Base-by-base conservation (phyloP, 2,113 vertebrate species). In the Silurus asotus region DNA sequence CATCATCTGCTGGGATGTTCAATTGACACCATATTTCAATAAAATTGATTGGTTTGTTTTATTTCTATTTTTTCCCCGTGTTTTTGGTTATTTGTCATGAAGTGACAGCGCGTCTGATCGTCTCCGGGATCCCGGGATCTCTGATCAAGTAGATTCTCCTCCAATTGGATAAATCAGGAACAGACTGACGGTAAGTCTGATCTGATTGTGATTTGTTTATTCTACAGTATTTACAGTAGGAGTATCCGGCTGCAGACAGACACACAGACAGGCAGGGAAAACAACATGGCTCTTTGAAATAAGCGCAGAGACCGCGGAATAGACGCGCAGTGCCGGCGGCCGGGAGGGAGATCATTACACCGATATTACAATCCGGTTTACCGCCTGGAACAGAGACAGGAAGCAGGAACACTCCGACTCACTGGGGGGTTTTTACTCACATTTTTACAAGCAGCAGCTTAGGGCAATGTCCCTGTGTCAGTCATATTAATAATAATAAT, bases 171-270 rank as follows among this genome's bases (percentile, higher is more conserved):
- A 61, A 89, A 82, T 90, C 87, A 82, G 91, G 91, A 86, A 88
- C 90, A 86, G 87, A 70, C 59, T 83, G 91, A 93, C 92, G 94
- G 94, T 95, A 90, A 93, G 94, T 94, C 37, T 89, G 79, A 86
- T 62, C 7, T 69, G 11, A 0, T 58, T 58, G 37, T 37, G 37
- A 37, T 37, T 37, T 37, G 2, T 37, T 37, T 37, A 37, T 87
- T 90, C 83, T 53, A 15, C 75, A 61, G 62, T 37, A 55, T 76
- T 83, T 59, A 37, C 10, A 6, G 70, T 90, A 37, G 37, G 37
- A 37, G 37, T 37, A 37, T 37, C 37, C 37, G 37, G 37, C 37
- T 37, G 37, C 37, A 37, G 37, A 37, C 37, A 37, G 37, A 37
- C 37, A 37, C 1, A 37, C 37, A 10, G 4, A 37, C 19, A 9